Evolutionary conservation across 2,888 invertebrate species (phyloP), one percentile per base, ranked within the genome.

Genomic region (Rhabditophanes sp.): DNA sequence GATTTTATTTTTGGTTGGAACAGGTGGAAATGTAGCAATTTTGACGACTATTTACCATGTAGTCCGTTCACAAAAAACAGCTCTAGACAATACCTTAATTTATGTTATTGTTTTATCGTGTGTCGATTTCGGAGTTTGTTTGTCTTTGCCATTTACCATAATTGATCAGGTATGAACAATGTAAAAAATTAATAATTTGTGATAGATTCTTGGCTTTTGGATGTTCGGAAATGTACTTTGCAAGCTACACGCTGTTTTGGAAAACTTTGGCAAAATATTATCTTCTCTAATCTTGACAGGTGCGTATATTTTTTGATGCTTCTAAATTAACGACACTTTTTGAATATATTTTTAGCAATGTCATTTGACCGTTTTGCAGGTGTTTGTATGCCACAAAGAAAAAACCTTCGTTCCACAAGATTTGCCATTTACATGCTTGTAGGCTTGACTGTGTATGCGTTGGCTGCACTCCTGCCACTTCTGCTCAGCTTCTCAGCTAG

Each of bases 131-230:
- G 60, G 60, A 15, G 60, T 59, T 15, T 51, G 50, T 31, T 27
- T 48, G 2, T 37, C 38, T 8, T 42, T 59, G 7, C 60, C 60
- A 11, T 51, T 59, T 33, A 59, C 60, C 8, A 56, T 59, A 11
- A 59, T 59, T 35, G 60, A 59, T 42, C 59, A 57, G 47, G 55
- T 53, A 22, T 2, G 18, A 21, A 18, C 33, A 16, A n/a, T 5
- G 5, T n/a, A 32, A 9, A 7, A 7, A 26, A 2, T 7, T 8
- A 31, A 5, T 33, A 2, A 3, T 15, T 9, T 6, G 4, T 36
- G 47, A 11, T 36, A 57, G 54, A 59, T 59, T 25, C 53, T 59
- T 19, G 60, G 60, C 14, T 61, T 59, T 32, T 59, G 60, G 60
- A 58, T 58, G 59, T 60, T 59, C 33, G 60, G 60, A 6, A 42